Percentiles rank a stretch among this genome's conserved stretches.
Evolutionary conservation across 2,888 invertebrate genomes (phyloP).

Genomic region (Xylota sylvarum): DNA sequence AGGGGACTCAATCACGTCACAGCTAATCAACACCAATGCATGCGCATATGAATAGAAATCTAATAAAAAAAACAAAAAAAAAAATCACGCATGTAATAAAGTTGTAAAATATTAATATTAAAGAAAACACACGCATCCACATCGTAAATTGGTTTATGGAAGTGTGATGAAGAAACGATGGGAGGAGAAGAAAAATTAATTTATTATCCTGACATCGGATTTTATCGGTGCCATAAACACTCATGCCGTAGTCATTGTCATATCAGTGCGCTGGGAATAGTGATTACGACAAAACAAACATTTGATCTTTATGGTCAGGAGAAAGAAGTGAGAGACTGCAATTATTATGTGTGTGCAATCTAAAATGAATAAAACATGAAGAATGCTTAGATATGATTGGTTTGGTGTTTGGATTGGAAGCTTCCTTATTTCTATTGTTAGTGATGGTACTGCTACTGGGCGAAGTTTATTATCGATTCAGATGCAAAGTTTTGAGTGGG

Average conservation of each 20-base stretch:
- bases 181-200: slow-evolving; percentile 46
- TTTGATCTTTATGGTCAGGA: slow-evolving; percentile 29
- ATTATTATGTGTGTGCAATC: slow-evolving; percentile 58
- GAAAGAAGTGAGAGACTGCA: slow-evolving; percentile 35
- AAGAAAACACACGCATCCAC: slow-evolving; percentile 6
- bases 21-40: slow-evolving; percentile 39
- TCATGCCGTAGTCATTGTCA: slow-evolving; percentile 13
- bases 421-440: slow-evolving; percentile 36
- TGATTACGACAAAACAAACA: slow-evolving; percentile 20
- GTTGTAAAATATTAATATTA: slow-evolving; percentile 10
- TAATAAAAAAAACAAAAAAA: slow-evolving; percentile 22
- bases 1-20: slow-evolving; percentile 24
- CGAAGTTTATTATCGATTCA: slow-evolving; percentile 2
- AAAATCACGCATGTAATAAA: slow-evolving; percentile 21
- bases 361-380: slow-evolving; percentile 65
- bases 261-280: slow-evolving; percentile 13
- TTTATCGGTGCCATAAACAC: slow-evolving; percentile 61
- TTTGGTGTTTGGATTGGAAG: background rate
- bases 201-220: slow-evolving; percentile 48
- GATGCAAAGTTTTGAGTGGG: background rate
- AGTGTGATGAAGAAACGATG: too few species aligned
- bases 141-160: slow-evolving; percentile 24
- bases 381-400: slow-evolving; percentile 2
- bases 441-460: slow-evolving; percentile 9
- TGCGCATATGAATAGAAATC: slow-evolving; percentile 3